Conservation (phyloP, 2,888 invertebrate genomes). For the Andrena hattorfiana region DNA sequence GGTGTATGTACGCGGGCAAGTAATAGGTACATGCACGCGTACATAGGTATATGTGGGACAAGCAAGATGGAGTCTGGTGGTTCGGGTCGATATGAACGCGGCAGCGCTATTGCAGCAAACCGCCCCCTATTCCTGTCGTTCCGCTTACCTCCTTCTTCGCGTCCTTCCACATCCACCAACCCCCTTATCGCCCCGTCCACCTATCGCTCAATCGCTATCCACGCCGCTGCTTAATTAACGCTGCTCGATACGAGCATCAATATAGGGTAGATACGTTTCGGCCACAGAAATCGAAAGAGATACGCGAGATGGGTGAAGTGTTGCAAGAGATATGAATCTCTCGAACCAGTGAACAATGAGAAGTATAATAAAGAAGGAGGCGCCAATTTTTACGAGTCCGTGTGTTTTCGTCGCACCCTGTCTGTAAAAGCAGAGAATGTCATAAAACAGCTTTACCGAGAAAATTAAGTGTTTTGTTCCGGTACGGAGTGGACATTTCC, state of each 20-base stretch:
- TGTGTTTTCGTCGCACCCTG: too few species aligned
- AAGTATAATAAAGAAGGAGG: too few species aligned
- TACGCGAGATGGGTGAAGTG: too few species aligned
- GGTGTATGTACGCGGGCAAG: slow-evolving; percentile 7
- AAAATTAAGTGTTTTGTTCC: too few species aligned
- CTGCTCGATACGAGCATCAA: slow-evolving; percentile 7
- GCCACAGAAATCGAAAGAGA: too few species aligned
- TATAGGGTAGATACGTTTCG: too few species aligned
- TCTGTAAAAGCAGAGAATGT: too few species aligned
- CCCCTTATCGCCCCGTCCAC: slow-evolving; percentile 37
- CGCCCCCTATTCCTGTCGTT: slow-evolving; percentile 67
- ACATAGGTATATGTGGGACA: slow-evolving; percentile 77
- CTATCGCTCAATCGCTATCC: slow-evolving; percentile 52
- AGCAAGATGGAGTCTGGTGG: slow-evolving; percentile 80
- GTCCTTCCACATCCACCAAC: slow-evolving; percentile 44
- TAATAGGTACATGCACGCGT: slow-evolving; percentile 6
- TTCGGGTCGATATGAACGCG: slow-evolving; percentile 82
- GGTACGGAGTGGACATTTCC: too few species aligned
- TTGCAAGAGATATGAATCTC: too few species aligned
- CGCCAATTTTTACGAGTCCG: too few species aligned
- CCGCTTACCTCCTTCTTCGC: slow-evolving; percentile 58
- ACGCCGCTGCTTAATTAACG: slow-evolving; percentile 49
- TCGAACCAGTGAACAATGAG: too few species aligned
- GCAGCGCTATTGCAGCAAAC: slow-evolving; percentile 79
- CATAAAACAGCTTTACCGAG: too few species aligned